A percentile compares a stretch with the other conserved stretches of the same genome.
These are phyloP conservation scores for Schizaphis graminum DNA, from an alignment of 2,888 invertebrate species.

Conservation along the genomic window DNA sequence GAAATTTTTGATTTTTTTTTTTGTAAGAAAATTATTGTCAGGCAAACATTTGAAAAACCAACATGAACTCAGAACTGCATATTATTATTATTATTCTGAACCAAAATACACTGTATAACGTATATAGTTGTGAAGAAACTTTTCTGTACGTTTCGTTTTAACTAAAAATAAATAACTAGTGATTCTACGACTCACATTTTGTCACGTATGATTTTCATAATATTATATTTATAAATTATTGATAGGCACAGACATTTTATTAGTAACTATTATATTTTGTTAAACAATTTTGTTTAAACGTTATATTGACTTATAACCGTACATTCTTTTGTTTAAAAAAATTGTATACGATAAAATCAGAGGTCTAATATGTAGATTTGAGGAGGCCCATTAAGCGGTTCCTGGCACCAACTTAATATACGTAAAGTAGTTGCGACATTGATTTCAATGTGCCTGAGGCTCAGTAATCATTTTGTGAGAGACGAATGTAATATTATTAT, in stretches of 20 bases:
- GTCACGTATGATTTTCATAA: no score
- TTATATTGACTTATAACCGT: neutral
- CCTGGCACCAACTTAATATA: neutral
- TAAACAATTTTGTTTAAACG: neutral
- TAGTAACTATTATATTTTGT: neutral
- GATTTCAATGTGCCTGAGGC: neutral
- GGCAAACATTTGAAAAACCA: no score
- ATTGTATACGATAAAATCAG: neutral
- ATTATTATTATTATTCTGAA: no score
- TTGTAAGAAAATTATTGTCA: no score
- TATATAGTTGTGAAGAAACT: no score
- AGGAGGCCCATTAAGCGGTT: neutral
- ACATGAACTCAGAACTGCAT: no score
- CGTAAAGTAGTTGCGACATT: neutral
- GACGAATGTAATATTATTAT: neutral
- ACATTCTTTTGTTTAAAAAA: neutral
- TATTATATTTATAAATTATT: no score
- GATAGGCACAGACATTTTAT: neutral
- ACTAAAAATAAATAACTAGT: no score
- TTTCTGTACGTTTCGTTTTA: no score
- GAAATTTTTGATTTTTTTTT: no score
- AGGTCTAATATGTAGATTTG: neutral
- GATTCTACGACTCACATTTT: no score
- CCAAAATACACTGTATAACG: no score
- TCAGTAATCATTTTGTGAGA: neutral